Base-by-base conservation (phyloP, 1,140 invertebrate genomes). In the Leptestheria dahalacensis region DNA sequence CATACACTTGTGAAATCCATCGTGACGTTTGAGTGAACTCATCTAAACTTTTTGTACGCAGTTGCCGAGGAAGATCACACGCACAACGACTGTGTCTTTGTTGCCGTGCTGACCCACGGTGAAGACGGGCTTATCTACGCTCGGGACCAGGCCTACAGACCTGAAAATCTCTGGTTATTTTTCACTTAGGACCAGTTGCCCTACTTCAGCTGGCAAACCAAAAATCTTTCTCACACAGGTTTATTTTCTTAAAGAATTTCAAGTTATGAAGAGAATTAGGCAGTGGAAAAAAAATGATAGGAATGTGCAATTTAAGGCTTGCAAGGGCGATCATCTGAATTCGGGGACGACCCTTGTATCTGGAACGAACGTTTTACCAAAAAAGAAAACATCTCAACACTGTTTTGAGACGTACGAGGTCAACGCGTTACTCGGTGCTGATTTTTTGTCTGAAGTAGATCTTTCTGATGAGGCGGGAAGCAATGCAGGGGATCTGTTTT, bases 401-500 rank as follows among this genome's bases (percentile, higher is more conserved):
- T 83, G 82, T 67, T 94, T 97, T 69, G 93, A 93, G 11, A 78
- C 82, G 58, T 86, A 93, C 72, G 92, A 92, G 21, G 93, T 97
- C 71, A 29, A 55, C 33, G 21, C 23, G 53, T 93, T 96, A 72
- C 74, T 97, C 11, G 88, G 96, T 67, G 86, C 85, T 15, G 97
- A 92, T 71, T 94, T n/a, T n/a, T n/a, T n/a, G n/a, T n/a, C n/a
- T n/a, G 53, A 55, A 55, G 33, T 55, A 55, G 33, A 87, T 57
- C 60, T 81, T 76, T 69, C 93, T 82, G 25, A 92, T 96, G 2
- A 97, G 75, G 84, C 93, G 96, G 28, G 85, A 86, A 0, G 89
- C 91, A 49, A 95, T 82, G 68, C 86, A 95, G 2, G 94, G 92
- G 64, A 97, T 90, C 74, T 97, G 93, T 70, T 97, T 97, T 69